Conservation (phyloP, 2,113 vertebrate species). For the Oryzias celebensis region DNA sequence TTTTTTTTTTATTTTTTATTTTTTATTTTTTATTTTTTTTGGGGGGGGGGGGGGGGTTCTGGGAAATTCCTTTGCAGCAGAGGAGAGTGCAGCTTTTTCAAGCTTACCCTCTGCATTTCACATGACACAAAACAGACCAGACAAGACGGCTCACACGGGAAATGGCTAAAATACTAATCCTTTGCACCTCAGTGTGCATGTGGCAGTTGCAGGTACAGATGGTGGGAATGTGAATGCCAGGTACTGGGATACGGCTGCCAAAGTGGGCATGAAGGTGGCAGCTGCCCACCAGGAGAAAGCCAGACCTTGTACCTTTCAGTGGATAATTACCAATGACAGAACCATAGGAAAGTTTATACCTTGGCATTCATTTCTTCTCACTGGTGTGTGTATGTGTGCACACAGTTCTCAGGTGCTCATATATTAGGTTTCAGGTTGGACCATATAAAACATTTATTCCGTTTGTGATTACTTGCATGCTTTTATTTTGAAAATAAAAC, state of each 20-base stretch:
- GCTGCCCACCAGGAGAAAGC: conserved; percentile 56
- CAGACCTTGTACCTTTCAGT: conserved; percentile 48
- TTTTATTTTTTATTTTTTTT: too few species aligned
- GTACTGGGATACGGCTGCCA: conserved; percentile 49
- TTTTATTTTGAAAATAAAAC: conserved; percentile 33
- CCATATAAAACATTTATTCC: conserved; percentile 54
- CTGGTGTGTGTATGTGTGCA: conserved; percentile 2
- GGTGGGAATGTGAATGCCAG: conserved; percentile 44
- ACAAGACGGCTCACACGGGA: conserved; percentile 27
- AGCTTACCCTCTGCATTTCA: conserved; percentile 29
- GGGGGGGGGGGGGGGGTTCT: conserved; percentile 9
- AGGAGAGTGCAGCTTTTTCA: conserved; percentile 27
- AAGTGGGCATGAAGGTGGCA: conserved; percentile 55
- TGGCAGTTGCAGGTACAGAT: conserved; percentile 61
- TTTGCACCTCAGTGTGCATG: conserved; percentile 27
- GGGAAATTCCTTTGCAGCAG: conserved; percentile 9
- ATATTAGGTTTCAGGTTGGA: conserved; percentile 36
- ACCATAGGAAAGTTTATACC: conserved; percentile 57
- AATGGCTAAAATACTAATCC: conserved; percentile 33
- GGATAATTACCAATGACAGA: conserved; percentile 41
- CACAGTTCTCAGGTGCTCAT: not conserved
- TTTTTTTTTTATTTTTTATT: too few species aligned
- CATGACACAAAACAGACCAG: conserved; percentile 32
- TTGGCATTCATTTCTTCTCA: conserved; percentile 20
- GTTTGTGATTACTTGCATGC: conserved; percentile 18